Evolutionary conservation across 1,140 invertebrate genomes (phyloP), one percentile per base, ranked within the genome.

Genomic region (Bathynomus jamesi): DNA sequence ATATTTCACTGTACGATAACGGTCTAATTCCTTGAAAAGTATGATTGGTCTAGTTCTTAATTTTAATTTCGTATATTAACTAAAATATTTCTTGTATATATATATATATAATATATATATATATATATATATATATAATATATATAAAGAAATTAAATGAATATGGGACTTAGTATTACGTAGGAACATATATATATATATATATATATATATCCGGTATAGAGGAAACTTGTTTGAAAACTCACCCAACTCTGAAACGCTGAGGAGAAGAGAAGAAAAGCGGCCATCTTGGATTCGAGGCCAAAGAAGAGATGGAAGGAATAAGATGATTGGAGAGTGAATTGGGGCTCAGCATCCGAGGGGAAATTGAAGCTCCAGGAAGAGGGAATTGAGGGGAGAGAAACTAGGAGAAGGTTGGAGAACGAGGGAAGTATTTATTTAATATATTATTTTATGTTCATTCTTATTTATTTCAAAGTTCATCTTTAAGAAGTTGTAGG

Each of bases 151-250:
- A 40, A 8, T 3, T 28, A 64, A 17, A 29, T 11, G 28, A 3
- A 27, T 11, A 64, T 11, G 28, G 3, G 28, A 3, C 1, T 11
- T 25, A 3, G 28, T 11, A 4, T 11, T 3, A 64, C 7, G 3
- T 3, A 64, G 3, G 3, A 17, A 64, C 7, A 4, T 27, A 64
- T 27, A 4, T 64, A 64, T 64, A 64, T 64, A 64, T 64, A 64
- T 64, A 64, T 27, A 64, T 64, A 64, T 64, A 64, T 64, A 64
- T 27, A 64, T 64, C 21, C 28, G 28, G 17, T 64, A 64, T 64
- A 64, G 21, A 64, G 21, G 28, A 25, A 64, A 25, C 21, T 64
- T 25, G 21, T 25, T 64, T 8, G 7, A 40, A 8, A 40, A 8
- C 7, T 17, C 32, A 8, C 32, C 7, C 17, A 8, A 17, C 17